Evolutionary conservation across 1,140 invertebrate species (phyloP), one percentile per base, ranked within the genome.

Genomic region (Aphaenogaster floridana): DNA sequence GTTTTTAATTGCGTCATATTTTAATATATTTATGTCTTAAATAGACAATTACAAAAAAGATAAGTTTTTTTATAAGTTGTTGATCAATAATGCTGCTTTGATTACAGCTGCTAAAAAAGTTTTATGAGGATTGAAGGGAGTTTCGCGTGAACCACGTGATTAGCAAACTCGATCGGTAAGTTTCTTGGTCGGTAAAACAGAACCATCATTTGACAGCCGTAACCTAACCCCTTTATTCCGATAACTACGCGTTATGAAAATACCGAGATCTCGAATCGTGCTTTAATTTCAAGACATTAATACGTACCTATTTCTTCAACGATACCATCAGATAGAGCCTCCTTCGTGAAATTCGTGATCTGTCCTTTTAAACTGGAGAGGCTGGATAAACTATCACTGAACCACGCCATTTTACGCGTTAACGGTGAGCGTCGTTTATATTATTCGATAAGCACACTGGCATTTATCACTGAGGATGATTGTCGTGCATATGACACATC

Each of bases 311-410:
- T 94, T 92, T 96, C 96, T 34, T 96, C 95, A 54, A 96, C 95
- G 87, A 96, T 95, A 79, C 95, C 94, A 57, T 97, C 97, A 68
- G 96, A 96, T 87, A 97, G 95, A 64, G 97, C 97, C 94, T 97
- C 97, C 91, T 97, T 97, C 85, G 97, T 97, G 91, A 98, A 97
- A 94, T 96, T 98, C 13, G 97, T 97, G 87, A 98, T 96, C 94
- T 98, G 97, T 91, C 97, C 97, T 94, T 97, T 97, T 89, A 97
- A 95, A 96, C 95, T 96, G 93, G 96, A 97, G 86, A 97, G 96
- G 94, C 97, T 97, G 83, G 95, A 91, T 90, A 97, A 96, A 91
- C 97, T 96, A 71, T 97, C 96, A 92, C 97, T 97, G 85, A 98
- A 96, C 97, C 97, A 98, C 95, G 97, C 97, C 97, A 97, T 97